Base-by-base conservation (phyloP, 2,797 vertebrate species). In the Adelosebastes latens region DNA sequence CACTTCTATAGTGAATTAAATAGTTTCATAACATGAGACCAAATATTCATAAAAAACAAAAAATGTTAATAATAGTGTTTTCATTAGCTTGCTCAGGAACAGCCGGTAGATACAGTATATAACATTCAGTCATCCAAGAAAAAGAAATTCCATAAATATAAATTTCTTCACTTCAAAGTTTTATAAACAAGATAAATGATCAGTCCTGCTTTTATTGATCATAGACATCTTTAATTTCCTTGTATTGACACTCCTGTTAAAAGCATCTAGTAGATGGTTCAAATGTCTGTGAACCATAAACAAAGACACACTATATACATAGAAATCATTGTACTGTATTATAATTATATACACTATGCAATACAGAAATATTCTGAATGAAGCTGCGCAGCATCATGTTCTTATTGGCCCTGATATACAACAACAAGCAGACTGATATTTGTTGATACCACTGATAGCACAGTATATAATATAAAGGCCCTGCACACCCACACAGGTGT, bases 61-160 rank as follows among this genome's bases (percentile, higher is more conserved):
- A 18, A 8, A 49, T 0, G 6, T 18, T 20, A 16, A 42, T 42
- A 42, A 42, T 42, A 0, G 39, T 42, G 13, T 0, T 0, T 42
- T 42, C 39, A 42, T 42, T 42, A 42, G 39, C 39, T 42, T 0
- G 39, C 39, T 42, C 39, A 42, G 39, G 39, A 16, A 14, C 39
- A 16, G 39, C 39, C 2, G 14, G 39, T 42, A 42, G 39, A 42
- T 0, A 32, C 31, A 31, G 31, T 31, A 49, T 49, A 18, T 20
- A 49, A 49, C 46, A 49, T 42, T 42, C 13, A 42, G 39, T 42
- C 39, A 42, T 42, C 39, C 6, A 42, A 42, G 39, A 6, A 27
- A 27, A 27, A 39, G 8, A 49, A 49, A 49, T 20, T 20, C 46
- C 16, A 49, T 49, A 49, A 49, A 49, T 53, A 24, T 2, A 53